Percentiles rank a stretch among this genome's conserved stretches.
These are phyloP conservation scores for Yponomeuta sedellus DNA, from an alignment of 2,888 invertebrate species.

Conservation along the genomic window DNA sequence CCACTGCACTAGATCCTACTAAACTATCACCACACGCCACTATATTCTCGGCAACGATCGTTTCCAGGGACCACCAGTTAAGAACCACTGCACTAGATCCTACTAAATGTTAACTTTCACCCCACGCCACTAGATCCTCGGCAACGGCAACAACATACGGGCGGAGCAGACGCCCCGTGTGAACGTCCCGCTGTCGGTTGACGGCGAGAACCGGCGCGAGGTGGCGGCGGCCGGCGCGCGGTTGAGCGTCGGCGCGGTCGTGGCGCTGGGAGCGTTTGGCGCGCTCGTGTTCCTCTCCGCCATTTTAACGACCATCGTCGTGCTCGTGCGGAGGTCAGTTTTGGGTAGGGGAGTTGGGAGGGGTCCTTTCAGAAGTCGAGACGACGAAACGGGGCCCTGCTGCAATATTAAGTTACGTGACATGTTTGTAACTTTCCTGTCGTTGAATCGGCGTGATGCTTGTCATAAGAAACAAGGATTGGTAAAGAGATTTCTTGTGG, in stretches of 20 bases:
- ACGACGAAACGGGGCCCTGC: too few species aligned
- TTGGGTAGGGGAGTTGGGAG: not conserved
- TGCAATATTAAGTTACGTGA: too few species aligned
- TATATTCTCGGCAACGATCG: slow-evolving; percentile 65
- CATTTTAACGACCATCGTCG: slow-evolving; percentile 91
- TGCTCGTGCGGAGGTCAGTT: slow-evolving; percentile 87
- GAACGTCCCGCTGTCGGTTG: slow-evolving; percentile 80
- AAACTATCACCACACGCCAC: not conserved
- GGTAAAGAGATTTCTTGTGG: too few species aligned
- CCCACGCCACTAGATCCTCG: slow-evolving; percentile 48
- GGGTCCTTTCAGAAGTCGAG: too few species aligned
- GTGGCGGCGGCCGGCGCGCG: slow-evolving; percentile 82
- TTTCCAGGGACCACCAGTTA: too few species aligned
- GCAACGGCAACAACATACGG: slow-evolving; percentile 73
- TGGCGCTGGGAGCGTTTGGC: slow-evolving; percentile 93
- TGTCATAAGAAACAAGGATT: too few species aligned
- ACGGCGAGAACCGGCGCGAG: slow-evolving; percentile 75
- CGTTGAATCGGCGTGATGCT: too few species aligned
- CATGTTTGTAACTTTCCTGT: too few species aligned
- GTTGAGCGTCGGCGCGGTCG: slow-evolving; percentile 90
- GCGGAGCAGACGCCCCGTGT: slow-evolving; percentile 81
- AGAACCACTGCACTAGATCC: too few species aligned
- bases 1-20: too few species aligned
- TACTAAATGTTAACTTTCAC: too few species aligned
- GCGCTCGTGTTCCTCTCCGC: slow-evolving; percentile 93